Evolutionary conservation across 2,113 vertebrate genomes (phyloP).

Genomic region (Oryzias celebensis): DNA sequence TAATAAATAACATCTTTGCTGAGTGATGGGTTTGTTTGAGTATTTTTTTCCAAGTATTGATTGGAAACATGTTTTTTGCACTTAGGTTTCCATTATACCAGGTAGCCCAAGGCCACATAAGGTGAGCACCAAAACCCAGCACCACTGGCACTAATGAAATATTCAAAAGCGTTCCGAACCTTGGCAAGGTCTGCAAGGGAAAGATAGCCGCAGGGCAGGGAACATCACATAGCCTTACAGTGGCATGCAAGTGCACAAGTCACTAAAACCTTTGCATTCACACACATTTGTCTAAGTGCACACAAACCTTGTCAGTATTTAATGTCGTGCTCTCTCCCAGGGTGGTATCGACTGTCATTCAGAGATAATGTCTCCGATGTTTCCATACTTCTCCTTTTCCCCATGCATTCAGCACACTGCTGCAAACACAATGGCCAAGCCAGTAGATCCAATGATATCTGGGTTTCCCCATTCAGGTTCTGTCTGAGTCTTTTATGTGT

Average conservation of each 20-base stretch:
- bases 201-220: constrained; percentile 17
- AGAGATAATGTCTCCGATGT: constrained; percentile 64
- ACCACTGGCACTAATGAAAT: constrained; percentile 44
- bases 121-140: constrained; percentile 27
- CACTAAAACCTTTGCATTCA: constrained; percentile 1
- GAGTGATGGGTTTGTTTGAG: constrained; percentile 1
- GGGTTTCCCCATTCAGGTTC: constrained; percentile 53
- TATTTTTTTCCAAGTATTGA: constrained; percentile 11
- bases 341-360: constrained; percentile 60
- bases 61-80: constrained; percentile 7
- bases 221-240: constrained; percentile 21
- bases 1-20: not conserved
- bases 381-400: constrained; percentile 54
- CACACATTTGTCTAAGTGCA: constrained; percentile 10
- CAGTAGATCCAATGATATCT: constrained; percentile 56
- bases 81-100: constrained; percentile 6
- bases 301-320: constrained; percentile 41
- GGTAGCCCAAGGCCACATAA: constrained; percentile 9
- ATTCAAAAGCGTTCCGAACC: constrained; percentile 45
- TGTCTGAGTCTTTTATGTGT: constrained; percentile 54
- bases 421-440: constrained; percentile 48
- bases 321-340: constrained; percentile 41
- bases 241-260: constrained; percentile 6
- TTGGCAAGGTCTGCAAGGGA: constrained; percentile 28
- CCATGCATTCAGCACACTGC: constrained; percentile 43